These are phyloP conservation scores for Microctenopoma stevenorrisi DNA, from an alignment of 2,797 vertebrate species.

Conservation along the genomic window DNA sequence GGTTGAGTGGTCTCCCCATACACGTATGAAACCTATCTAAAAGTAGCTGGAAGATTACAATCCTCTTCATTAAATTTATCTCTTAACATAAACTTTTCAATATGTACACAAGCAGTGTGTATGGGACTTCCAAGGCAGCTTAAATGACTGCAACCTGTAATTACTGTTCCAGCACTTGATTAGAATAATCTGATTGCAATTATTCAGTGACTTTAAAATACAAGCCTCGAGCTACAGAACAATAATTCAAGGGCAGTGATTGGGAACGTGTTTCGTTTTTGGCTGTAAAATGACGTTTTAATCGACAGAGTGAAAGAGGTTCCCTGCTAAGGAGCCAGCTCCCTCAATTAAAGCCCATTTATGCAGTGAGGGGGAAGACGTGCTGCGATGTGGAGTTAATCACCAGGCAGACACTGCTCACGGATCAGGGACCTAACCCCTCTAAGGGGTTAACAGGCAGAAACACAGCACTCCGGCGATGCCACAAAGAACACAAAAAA, in stretches of 20 bases:
- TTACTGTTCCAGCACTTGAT: constrained; percentile 99
- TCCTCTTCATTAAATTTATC: constrained; percentile 99
- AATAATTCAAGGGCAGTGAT: constrained; percentile 99
- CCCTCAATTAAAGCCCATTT: constrained; percentile 91
- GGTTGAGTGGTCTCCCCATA: constrained; percentile 38
- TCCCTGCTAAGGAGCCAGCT: constrained; percentile 87
- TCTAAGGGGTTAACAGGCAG: constrained; percentile 79
- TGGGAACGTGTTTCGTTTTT: constrained; percentile 97
- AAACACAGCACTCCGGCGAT: constrained; percentile 63
- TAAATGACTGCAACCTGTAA: constrained; percentile 99
- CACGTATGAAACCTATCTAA: constrained; percentile 80
- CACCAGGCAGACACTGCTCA: constrained; percentile 86
- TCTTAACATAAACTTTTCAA: constrained; percentile 97
- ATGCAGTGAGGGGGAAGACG: constrained; percentile 89
- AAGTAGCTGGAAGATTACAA: constrained; percentile 88
- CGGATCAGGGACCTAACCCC: constrained; percentile 83
- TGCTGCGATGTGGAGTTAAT: constrained; percentile 89
- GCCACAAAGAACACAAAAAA: constrained; percentile 23
- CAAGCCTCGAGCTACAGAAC: constrained; percentile 98
- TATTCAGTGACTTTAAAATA: constrained; percentile 99
- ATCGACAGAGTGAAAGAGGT: constrained; percentile 88
- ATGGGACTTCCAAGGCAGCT: constrained; percentile 93
- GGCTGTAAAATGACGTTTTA: constrained; percentile 94
- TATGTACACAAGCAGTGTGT: constrained; percentile 91
- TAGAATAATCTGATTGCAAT: constrained; percentile 99